A percentile compares a stretch with the other conserved stretches of the same genome.
Conservation (phyloP, 2,888 invertebrate species). For the Aspidiotus rigidus region DNA sequence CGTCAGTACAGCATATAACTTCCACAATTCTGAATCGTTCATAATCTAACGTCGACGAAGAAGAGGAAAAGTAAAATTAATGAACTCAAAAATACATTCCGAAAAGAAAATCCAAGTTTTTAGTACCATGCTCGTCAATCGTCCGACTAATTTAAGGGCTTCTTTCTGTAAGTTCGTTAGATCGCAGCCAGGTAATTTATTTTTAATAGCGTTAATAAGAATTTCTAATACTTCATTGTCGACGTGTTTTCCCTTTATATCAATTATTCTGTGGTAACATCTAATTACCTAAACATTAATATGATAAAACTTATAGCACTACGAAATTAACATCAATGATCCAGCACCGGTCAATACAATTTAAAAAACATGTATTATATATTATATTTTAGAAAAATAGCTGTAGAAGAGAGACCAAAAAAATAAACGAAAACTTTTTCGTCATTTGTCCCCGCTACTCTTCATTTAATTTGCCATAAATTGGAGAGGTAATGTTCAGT, state of each 20-base stretch:
- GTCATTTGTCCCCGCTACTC: slow-evolving; percentile 15
- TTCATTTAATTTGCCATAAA: slow-evolving; percentile 23
- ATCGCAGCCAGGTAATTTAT: slow-evolving; percentile 53
- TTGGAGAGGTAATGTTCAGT: background rate
- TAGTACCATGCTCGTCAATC: slow-evolving; percentile 53
- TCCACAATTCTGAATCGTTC: slow-evolving; percentile 69
- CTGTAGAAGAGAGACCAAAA: slow-evolving; percentile 29
- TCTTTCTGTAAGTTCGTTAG: slow-evolving; percentile 51
- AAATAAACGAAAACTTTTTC: slow-evolving; percentile 10
- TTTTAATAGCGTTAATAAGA: slow-evolving; percentile 59
- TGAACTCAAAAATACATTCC: background rate
- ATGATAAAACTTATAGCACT: background rate
- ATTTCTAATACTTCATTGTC: slow-evolving; percentile 67
- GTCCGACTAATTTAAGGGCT: slow-evolving; percentile 60
- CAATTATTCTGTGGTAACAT: slow-evolving; percentile 74
- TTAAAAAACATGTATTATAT: too few relatives aligned
- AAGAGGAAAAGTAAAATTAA: background rate
- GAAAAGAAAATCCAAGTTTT: background rate
- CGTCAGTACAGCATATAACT: slow-evolving; percentile 55
- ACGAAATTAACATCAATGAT: background rate
- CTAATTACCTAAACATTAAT: slow-evolving; percentile 51
- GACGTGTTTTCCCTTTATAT: slow-evolving; percentile 69
- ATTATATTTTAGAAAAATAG: background rate
- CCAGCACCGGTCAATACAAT: background rate
- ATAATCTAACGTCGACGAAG: slow-evolving; percentile 41